These are phyloP conservation scores for Brienomyrus brachyistius DNA, from an alignment of 2,113 vertebrate species.

Conservation along the genomic window DNA sequence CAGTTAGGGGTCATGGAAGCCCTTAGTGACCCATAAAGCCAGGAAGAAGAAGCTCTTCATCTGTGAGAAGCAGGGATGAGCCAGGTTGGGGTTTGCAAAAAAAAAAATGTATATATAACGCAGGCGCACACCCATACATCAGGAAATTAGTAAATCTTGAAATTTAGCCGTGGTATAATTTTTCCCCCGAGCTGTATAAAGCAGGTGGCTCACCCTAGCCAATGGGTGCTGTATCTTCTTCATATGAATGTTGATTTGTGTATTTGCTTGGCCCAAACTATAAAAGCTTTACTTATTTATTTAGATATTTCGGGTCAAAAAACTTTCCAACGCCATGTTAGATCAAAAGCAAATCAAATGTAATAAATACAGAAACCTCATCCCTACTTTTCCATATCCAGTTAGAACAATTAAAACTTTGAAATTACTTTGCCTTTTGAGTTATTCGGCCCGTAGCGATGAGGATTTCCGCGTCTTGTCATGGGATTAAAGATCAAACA, in stretches of 20 bases:
- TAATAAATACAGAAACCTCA: not conserved
- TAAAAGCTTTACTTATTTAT: not conserved
- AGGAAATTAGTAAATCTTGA: not conserved
- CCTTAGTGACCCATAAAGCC: not conserved
- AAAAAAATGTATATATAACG: not conserved
- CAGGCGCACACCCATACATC: not conserved
- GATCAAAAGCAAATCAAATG: not conserved
- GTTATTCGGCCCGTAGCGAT: not conserved
- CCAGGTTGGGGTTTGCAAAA: not conserved
- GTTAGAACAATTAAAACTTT: not conserved
- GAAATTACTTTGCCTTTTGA: not conserved
- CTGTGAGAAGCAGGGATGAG: not conserved
- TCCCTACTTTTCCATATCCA: not conserved
- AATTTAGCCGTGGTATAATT: not conserved
- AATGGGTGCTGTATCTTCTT: not conserved
- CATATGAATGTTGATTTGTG: not conserved
- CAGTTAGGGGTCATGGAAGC: no score
- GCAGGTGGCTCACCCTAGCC: not conserved
- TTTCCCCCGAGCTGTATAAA: not conserved
- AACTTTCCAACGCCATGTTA: not conserved
- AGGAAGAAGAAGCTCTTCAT: not conserved
- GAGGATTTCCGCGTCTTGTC: not conserved
- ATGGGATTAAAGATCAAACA: conserved; percentile 19
- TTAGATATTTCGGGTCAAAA: not conserved
- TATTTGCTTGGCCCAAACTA: not conserved